Percentiles rank a stretch among this genome's conserved stretches.
Evolutionary conservation across 2,888 invertebrate species (phyloP).

Genomic region (Cerastoderma edule): DNA sequence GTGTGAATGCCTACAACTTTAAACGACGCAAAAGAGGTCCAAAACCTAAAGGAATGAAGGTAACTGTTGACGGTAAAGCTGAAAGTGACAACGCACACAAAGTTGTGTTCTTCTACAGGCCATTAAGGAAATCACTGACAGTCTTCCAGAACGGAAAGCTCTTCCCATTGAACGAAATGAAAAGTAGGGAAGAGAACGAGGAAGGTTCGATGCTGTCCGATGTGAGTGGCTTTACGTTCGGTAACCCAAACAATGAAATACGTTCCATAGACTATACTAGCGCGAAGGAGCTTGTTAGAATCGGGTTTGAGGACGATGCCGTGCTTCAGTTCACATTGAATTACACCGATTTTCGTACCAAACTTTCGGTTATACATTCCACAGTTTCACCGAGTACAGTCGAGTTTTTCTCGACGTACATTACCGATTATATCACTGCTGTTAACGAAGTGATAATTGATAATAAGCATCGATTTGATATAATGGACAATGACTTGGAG

Average conservation of each 20-base stretch:
- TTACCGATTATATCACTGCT: conserved; percentile 33
- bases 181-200: not conserved
- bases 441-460: conserved; percentile 29
- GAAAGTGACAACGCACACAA: not conserved
- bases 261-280: conserved; percentile 3
- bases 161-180: conserved; percentile 35
- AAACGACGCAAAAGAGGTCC: conserved; percentile 4
- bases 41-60: conserved; percentile 21
- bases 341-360: conserved; percentile 18
- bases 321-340: conserved; percentile 4
- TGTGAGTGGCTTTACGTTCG: conserved; percentile 27
- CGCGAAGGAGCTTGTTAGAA: not conserved
- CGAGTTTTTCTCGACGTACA: conserved; percentile 32
- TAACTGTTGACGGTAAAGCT: conserved; percentile 19
- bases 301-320: conserved; percentile 22
- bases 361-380: conserved; percentile 10
- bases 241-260: conserved; percentile 7
- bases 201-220: conserved; percentile 24
- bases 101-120: conserved; percentile 19
- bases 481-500: conserved; percentile 27
- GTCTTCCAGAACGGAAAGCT: conserved; percentile 34
- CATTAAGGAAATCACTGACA: conserved; percentile 26
- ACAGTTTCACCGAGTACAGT: conserved; percentile 18
- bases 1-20: conserved; percentile 19
- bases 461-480: not conserved